A percentile compares a stretch with the other conserved stretches of the same genome.
Evolutionary conservation across 1,140 invertebrate genomes (phyloP).

Genomic region (Leptoteleia sp.): DNA sequence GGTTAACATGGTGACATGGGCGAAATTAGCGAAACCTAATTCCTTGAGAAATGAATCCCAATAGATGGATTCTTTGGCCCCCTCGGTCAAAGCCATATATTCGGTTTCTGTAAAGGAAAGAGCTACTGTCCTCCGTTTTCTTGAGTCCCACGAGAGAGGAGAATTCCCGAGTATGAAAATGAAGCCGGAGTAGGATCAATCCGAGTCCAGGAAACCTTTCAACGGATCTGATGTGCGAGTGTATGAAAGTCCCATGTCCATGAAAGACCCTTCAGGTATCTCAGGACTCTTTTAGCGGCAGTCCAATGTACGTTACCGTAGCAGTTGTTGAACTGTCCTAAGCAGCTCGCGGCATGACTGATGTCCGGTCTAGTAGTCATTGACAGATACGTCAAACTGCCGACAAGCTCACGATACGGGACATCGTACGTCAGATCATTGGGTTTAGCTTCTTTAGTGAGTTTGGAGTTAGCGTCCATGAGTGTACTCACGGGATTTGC

Average conservation of each 20-base stretch:
- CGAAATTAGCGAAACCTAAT: slow-evolving; percentile 4
- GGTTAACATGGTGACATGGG: no score
- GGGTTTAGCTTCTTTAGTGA: background rate
- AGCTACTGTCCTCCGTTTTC: slow-evolving; percentile 62
- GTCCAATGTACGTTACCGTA: slow-evolving; percentile 3
- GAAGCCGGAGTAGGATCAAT: slow-evolving; percentile 59
- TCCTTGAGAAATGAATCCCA: background rate
- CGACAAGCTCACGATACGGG: slow-evolving; percentile 18
- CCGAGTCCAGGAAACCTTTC: slow-evolving; percentile 43
- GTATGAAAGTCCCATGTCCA: slow-evolving; percentile 10
- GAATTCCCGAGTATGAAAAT: slow-evolving; percentile 33
- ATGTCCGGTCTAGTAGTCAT: slow-evolving; percentile 12
- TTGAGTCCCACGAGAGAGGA: slow-evolving; percentile 52
- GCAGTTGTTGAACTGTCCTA: slow-evolving; percentile 7
- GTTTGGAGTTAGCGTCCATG: slow-evolving; percentile 11
- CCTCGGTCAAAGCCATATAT: slow-evolving; percentile 58
- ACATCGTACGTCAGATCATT: background rate
- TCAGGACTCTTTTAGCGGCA: background rate
- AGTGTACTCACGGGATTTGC: slow-evolving; percentile 56
- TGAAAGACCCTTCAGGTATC: slow-evolving; percentile 56
- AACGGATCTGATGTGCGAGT: background rate
- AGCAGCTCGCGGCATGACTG: background rate
- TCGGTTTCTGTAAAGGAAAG: slow-evolving; percentile 61
- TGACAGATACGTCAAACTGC: slow-evolving; percentile 12
- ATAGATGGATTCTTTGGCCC: slow-evolving; percentile 35